Base-by-base conservation (phyloP, 2,797 vertebrate genomes). In the Lemur catta region DNA sequence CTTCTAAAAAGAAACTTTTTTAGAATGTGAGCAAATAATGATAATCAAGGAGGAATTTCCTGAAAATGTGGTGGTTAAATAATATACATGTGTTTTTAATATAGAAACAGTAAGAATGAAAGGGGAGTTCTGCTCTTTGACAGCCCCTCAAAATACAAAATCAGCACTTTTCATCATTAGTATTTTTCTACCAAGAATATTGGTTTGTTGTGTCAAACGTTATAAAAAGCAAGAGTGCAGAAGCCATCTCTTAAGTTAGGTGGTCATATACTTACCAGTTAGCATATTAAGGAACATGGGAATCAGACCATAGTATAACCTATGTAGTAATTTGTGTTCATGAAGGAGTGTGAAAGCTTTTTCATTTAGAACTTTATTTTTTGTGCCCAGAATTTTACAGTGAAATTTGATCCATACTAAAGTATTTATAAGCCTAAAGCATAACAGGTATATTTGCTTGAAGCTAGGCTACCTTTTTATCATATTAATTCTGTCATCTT, bases 1-100 rank as follows among this genome's bases (percentile, higher is more conserved):
- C 48, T 92, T 95, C 43, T 89, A 22, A 59, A 15, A 6, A 26
- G 14, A 63, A 82, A 76, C 59, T 48, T 80, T 82, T 71, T 22
- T 33, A 84, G 48, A 84, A 65, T 88, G 22, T 88, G 59, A 96
- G 72, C 55, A 96, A 91, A 67, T 55, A 86, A 71, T 95, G 41
- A 50, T 85, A 43, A 43, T 82, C 81, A 75, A 59, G 74, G 72
- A 82, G 35, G 11, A 85, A 79, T 93, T 92, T 92, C 18, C 74
- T 86, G 52, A 87, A 94, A 93, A 78, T 84, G 33, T 85, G 33
- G 2, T 87, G 63, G 30, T 67, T 93, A 89, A 92, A 63, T 75
- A 52, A 33, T 76, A 57, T 10, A 14, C 22, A n/a, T 50, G 9
- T 91, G 50, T 85, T 81, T 95, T 94, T 80, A 93, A 80, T 79